Evolutionary conservation across 2,888 invertebrate genomes (phyloP).

Genomic region (Cylindroiulus punctatus): DNA sequence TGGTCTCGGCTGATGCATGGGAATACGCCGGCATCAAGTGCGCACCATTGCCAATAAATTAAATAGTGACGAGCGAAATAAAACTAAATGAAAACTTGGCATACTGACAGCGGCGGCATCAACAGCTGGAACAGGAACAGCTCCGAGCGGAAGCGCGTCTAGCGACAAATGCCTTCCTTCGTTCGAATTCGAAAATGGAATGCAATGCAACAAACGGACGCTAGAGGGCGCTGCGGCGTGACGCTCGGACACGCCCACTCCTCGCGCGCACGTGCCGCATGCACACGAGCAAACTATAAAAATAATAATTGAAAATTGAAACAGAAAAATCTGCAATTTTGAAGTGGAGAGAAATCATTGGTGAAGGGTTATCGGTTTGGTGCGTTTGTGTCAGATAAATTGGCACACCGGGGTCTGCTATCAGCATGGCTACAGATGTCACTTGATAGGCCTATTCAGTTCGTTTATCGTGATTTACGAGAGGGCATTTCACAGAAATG

Average conservation of each 20-base stretch:
- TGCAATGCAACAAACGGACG: neutral
- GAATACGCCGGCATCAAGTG: neutral
- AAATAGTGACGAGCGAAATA: neutral
- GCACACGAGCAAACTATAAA: too few species aligned
- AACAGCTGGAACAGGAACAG: conserved; percentile 13
- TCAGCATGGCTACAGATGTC: too few species aligned
- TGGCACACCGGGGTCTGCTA: too few species aligned
- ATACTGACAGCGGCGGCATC: conserved; percentile 22
- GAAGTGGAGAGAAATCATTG: too few species aligned
- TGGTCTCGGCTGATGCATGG: conserved; percentile 17
- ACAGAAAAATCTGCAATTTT: too few species aligned
- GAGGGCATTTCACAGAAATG: too few species aligned
- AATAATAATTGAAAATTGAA: too few species aligned
- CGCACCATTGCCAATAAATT: neutral
- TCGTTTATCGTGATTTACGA: too few species aligned
- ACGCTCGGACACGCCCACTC: neutral
- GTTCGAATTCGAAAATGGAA: neutral
- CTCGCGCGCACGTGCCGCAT: neutral
- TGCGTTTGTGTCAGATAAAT: too few species aligned
- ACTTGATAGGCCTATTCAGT: too few species aligned
- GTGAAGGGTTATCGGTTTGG: too few species aligned
- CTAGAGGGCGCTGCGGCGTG: neutral
- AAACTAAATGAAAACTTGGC: conserved; percentile 42
- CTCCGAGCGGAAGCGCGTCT: neutral
- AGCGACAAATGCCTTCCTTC: neutral